Base-by-base conservation (phyloP, 2,797 vertebrate genomes). In the Myoxocephalus aenaeus region DNA sequence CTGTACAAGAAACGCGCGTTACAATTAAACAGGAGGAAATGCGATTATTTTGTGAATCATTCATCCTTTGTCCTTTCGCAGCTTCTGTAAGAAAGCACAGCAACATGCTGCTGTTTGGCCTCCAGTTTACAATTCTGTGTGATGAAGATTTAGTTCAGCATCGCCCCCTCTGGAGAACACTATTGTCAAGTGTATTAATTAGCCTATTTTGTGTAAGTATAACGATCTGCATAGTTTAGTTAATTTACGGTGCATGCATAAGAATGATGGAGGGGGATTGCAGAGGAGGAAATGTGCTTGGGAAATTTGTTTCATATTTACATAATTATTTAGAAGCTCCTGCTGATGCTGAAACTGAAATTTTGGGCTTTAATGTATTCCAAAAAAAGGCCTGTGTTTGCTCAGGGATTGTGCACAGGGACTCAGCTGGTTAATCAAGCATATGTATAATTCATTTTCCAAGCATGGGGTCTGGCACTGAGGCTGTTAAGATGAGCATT, bases 131-230 rank as follows among this genome's bases (percentile, higher is more conserved):
- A 80, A 81, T 85, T 85, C 82, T 77, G 62, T 88, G 86, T 82
- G 89, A 92, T 89, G 87, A 93, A 84, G 89, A 91, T 90, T 90
- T 87, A 92, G 87, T 85, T 90, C 89, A 90, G 85, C 89, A 86
- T 73, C 48, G 40, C 65, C 79, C 73, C 81, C 90, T 83, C 85
- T 84, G 88, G 85, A 88, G 88, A 89, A 87, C 73, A 36, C 83
- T 90, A 93, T 94, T 90, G 90, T 91, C 92, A 92, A 92, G 94
- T 93, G 93, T 94, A 93, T 94, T 94, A 93, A 94, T 95, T 93
- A 94, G 92, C 90, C 92, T 90, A 89, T 93, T 93, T 94, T 92
- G 88, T 93, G 90, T 92, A 92, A 92, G 88, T 93, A 89, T 93
- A 92, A 94, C 81, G 78, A 93, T 93, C 88, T 87, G 83, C 90